Base-by-base conservation (phyloP, 2,113 vertebrate species). In the Nesogale talazaci region DNA sequence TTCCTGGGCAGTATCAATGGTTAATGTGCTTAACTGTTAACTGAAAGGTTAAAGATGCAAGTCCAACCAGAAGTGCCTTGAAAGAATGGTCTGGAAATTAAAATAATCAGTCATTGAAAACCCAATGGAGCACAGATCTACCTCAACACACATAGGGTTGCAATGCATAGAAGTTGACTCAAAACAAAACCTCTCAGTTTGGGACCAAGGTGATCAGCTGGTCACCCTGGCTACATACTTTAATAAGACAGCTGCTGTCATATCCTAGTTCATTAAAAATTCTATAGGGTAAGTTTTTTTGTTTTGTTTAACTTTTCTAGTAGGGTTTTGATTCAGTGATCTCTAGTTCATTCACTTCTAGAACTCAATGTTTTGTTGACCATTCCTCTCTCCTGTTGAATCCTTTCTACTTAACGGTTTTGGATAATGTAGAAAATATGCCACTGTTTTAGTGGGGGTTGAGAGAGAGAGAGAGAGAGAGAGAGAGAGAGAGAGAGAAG, bases 401-500 rank as follows among this genome's bases (percentile, higher is more conserved):
- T 65, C 2, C 31, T 82, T 8, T 22, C n/a, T 56, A 57, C 27
- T 34, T 19, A 22, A 67, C 14, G n/a, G 94, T 34, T 86, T 93
- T 67, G 67, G 20, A 42, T 88, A 88, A 77, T 59, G 25, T 91
- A 36, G 76, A 82, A 77, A 81, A 0, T 69, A 88, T 57, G 19
- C 5, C 1, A 12, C 72, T 88, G 70, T 85, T 81, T 88, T 76
- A 85, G 80, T 88, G 12, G 20, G 4, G 4, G 80, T 92, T 25
- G 25, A 29, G 12, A 93, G 87, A 91, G 19, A 23, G 75, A 46
- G 42, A 46, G n/a, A n/a, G 25, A 29, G 12, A 93, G 87, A 91
- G 19, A 23, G 75, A 46, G 42, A 46, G 25, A 29, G 12, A 93
- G 87, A 91, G 19, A 23, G 75, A 46, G 42, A 46, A n/a, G n/a